These are phyloP conservation scores for Papilio glaucus DNA, from an alignment of 1,140 invertebrate species.

Conservation along the genomic window DNA sequence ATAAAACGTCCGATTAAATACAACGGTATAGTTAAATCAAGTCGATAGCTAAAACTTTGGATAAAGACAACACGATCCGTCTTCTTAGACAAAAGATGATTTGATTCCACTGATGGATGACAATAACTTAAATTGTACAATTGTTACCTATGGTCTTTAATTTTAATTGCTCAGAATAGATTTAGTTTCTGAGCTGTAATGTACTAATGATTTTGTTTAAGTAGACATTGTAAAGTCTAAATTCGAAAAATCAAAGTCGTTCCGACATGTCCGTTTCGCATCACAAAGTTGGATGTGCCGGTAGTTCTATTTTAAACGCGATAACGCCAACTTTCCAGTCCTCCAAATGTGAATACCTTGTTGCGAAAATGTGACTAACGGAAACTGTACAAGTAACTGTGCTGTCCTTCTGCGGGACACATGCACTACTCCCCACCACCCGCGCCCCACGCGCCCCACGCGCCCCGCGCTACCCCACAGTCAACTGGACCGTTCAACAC, in stretches of 20 bases:
- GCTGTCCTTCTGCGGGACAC: constrained; percentile 70
- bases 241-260: constrained; percentile 43
- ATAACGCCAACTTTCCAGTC: constrained; percentile 81
- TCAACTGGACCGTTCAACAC: constrained; percentile 47
- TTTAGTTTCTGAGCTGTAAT: neutral
- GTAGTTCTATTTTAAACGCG: constrained; percentile 81
- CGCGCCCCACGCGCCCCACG: constrained; percentile 40
- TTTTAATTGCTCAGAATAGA: neutral
- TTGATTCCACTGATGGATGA: neutral
- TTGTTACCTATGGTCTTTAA: no score
- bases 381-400: constrained; percentile 80
- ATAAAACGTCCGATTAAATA: no score
- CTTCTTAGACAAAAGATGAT: no score
- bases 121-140: neutral
- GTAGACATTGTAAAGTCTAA: constrained; percentile 13
- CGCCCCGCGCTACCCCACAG: constrained; percentile 19
- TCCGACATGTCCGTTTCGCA: constrained; percentile 73
- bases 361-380: constrained; percentile 82
- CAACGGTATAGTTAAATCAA: no score
- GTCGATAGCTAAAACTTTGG: no score
- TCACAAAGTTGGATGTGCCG: constrained; percentile 80
- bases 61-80: no score
- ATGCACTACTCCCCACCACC: constrained; percentile 48
- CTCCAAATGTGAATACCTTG: constrained; percentile 83
- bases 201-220: neutral